Base-by-base conservation (phyloP, 2,797 vertebrate genomes). In the Alca torda region DNA sequence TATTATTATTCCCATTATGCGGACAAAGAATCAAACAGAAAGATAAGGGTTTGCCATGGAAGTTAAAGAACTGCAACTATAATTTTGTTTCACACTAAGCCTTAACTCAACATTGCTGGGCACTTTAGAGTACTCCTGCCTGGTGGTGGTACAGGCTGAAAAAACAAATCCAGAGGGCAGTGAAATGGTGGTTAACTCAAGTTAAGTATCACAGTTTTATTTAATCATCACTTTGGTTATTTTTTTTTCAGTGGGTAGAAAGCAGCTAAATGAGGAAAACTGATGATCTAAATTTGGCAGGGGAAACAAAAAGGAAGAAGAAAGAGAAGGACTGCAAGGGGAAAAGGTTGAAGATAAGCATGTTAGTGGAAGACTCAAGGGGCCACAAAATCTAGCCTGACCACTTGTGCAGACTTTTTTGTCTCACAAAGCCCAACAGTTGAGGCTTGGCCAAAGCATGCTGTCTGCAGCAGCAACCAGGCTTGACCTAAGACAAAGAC, bases 381-480 rank as follows among this genome's bases (percentile, higher is more conserved):
- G 7, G 23, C 37, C 35, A 30, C 21, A 53, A 37, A 48, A 70
- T 19, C 31, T 46, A 25, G 17, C 24, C 15, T 39, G 6, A 24
- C 12, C 7, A 28, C 17, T 17, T 33, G 20, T 21, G 21, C 39
- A 43, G 46, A 10, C 3, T 12, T 51, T n/a, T 35, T 11, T 51
- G 13, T 10, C 18, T 56, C 23, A 51, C 0, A 0, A 46, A 59
- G 30, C 11, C 15, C 31, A 84, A 15, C 8, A 35, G 37, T 0
- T 25, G 12, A 69, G 26, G n/a, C 28, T 31, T 45, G 54, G 26
- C 30, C 26, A 45, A 77, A 59, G 43, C 37, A 54, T 4, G 21
- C 7, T 7, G 18, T 3, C 54, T 35, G 19, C 35, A 46, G 14
- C 0, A 41, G 28, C 45, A 80, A 30, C 5, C 25, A 57, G 13